Evolutionary conservation across 2,888 invertebrate genomes (phyloP).

Genomic region (Cryptus armator): DNA sequence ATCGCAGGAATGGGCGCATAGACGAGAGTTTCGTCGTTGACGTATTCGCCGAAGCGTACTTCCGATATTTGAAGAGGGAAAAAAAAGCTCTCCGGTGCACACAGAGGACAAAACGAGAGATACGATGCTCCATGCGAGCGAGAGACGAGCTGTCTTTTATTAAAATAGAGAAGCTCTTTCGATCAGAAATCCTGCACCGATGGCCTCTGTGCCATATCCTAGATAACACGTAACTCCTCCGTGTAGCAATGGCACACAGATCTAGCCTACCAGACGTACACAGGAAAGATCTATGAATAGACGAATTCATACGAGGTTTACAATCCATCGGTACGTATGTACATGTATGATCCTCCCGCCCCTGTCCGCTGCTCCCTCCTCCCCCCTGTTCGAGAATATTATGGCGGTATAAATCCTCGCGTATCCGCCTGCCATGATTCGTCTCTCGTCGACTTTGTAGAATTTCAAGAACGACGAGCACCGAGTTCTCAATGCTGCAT

Average conservation of each 20-base stretch:
- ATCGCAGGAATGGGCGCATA: slow-evolving; percentile 39
- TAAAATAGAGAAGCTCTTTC: slow-evolving; percentile 13
- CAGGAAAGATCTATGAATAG: slow-evolving; percentile 46
- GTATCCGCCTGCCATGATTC: neutral
- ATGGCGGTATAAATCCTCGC: neutral
- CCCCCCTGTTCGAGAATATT: neutral
- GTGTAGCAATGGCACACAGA: neutral
- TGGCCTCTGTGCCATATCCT: neutral
- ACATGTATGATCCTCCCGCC: neutral
- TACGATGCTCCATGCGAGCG: slow-evolving; percentile 1
- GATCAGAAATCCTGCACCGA: neutral
- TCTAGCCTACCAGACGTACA: slow-evolving; percentile 24
- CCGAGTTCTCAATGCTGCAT: neutral
- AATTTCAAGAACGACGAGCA: neutral
- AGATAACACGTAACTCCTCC: neutral
- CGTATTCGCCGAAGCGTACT: slow-evolving; percentile 53
- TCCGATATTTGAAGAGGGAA: slow-evolving; percentile 48
- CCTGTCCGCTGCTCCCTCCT: neutral
- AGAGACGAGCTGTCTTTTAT: slow-evolving; percentile 18
- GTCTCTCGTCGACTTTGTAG: neutral
- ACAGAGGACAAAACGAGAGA: slow-evolving; percentile 15
- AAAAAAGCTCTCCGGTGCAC: slow-evolving; percentile 34
- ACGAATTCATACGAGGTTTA: slow-evolving; percentile 41
- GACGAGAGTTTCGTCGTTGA: slow-evolving; percentile 48
- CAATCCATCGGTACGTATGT: slow-evolving; percentile 30